Evolutionary conservation across 2,113 vertebrate species (phyloP).

Genomic region (Myotis brandtii): DNA sequence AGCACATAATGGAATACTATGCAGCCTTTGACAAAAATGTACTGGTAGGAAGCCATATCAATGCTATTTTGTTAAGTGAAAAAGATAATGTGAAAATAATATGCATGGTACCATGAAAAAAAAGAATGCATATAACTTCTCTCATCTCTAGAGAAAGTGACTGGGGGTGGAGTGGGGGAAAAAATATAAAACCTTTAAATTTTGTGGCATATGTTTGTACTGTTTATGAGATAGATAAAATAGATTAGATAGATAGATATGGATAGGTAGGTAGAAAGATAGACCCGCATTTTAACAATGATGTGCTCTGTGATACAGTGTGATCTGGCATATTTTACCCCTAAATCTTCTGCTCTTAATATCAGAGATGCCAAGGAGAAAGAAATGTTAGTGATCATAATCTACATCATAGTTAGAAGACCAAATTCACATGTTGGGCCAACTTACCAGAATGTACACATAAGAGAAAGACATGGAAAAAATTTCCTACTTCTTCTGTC

Average conservation of each 20-base stretch:
- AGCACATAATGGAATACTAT: background rate
- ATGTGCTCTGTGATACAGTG: background rate
- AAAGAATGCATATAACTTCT: background rate
- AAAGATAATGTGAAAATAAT: background rate
- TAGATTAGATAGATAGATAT: background rate
- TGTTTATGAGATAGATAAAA: background rate
- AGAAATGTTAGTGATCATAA: background rate
- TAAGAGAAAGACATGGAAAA: background rate
- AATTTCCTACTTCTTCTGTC: background rate
- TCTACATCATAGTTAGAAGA: background rate
- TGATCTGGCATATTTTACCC: background rate
- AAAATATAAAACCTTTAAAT: background rate
- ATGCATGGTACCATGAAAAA: background rate
- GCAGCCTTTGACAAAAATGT: background rate
- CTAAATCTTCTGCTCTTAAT: background rate
- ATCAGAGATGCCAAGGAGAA: background rate
- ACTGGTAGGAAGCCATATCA: background rate
- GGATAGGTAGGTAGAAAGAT: background rate
- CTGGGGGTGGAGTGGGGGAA: background rate
- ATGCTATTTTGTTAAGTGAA: background rate
- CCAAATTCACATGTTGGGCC: background rate
- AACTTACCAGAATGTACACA: background rate
- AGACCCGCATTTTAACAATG: background rate
- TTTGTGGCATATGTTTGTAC: background rate
- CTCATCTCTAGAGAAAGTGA: background rate